Conservation (phyloP, 2,888 invertebrate species). For the Electrophaes corylata region DNA sequence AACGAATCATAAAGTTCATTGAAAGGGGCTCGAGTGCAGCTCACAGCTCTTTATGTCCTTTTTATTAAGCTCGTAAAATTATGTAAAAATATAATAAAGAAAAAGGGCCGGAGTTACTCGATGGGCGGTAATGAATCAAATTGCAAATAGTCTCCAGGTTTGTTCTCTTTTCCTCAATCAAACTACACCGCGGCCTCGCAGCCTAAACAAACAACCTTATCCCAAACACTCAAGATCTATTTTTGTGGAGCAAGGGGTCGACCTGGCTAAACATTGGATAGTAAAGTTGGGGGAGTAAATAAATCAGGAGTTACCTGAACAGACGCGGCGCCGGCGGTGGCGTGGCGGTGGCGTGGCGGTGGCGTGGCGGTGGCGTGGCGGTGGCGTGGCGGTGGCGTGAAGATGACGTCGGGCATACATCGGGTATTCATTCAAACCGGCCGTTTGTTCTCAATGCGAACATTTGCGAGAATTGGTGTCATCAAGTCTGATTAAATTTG, state of each 20-base stretch:
- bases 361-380: not conserved
- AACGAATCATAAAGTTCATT: constrained; percentile 5
- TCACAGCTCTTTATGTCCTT: constrained; percentile 5
- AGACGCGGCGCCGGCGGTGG: not conserved
- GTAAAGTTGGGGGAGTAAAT: constrained; percentile 19
- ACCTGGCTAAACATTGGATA: constrained; percentile 8
- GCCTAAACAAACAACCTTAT: constrained; percentile 8
- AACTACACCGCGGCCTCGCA: constrained; percentile 1
- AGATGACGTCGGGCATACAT: constrained; percentile 7
- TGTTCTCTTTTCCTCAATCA: constrained; percentile 16
- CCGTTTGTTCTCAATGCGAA: constrained; percentile 15
- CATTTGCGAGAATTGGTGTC: constrained; percentile 15
- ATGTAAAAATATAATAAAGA: constrained; percentile 10
- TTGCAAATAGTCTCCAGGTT: constrained; percentile 14
- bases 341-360: not conserved
- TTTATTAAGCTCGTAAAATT: constrained; percentile 10
- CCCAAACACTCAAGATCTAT: not conserved
- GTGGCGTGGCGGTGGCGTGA: not conserved
- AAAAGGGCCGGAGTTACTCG: constrained; percentile 9
- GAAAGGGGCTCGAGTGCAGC: constrained; percentile 4
- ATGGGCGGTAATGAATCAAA: constrained; percentile 15
- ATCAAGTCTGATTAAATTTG: constrained; percentile 17
- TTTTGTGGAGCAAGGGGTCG: not conserved
- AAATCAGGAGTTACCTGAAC: constrained; percentile 19
- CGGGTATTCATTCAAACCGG: constrained; percentile 15